These are phyloP conservation scores for Ispidina picta DNA, from an alignment of 2,797 vertebrate species.

Conservation along the genomic window DNA sequence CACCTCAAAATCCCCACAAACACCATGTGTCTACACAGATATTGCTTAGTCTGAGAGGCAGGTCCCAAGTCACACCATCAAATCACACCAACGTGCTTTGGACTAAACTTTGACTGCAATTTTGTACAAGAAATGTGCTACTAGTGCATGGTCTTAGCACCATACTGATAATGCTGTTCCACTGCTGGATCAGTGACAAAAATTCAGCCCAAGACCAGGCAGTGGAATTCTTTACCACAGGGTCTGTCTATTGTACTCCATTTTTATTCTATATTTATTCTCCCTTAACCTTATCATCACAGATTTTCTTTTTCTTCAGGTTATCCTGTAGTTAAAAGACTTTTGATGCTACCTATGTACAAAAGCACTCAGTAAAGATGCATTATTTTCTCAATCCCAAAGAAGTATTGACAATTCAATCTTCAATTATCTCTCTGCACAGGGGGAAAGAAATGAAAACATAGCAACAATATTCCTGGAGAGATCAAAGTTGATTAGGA, in stretches of 20 bases:
- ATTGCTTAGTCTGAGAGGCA: neutral
- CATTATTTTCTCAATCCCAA: neutral
- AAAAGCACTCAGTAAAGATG: neutral
- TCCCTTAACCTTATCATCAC: neutral
- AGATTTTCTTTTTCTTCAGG: neutral
- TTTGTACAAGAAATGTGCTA: neutral
- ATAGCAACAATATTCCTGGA: neutral
- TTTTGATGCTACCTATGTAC: neutral
- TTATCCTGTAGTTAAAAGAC: neutral
- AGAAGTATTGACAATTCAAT: neutral
- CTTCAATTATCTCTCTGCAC: neutral
- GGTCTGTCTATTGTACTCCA: neutral
- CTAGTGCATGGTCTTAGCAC: neutral
- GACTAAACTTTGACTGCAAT: neutral
- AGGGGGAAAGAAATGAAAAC: neutral
- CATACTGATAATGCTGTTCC: neutral
- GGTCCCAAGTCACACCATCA: neutral
- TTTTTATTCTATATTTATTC: neutral
- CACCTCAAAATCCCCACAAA: neutral
- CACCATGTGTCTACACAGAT: accelerated
- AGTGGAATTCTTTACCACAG: neutral
- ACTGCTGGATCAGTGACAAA: neutral
- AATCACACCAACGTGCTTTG: neutral
- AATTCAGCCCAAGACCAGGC: neutral
- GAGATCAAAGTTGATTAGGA: neutral